Base-by-base conservation (phyloP, 1,140 invertebrate genomes). In the Odontomachus brunneus region DNA sequence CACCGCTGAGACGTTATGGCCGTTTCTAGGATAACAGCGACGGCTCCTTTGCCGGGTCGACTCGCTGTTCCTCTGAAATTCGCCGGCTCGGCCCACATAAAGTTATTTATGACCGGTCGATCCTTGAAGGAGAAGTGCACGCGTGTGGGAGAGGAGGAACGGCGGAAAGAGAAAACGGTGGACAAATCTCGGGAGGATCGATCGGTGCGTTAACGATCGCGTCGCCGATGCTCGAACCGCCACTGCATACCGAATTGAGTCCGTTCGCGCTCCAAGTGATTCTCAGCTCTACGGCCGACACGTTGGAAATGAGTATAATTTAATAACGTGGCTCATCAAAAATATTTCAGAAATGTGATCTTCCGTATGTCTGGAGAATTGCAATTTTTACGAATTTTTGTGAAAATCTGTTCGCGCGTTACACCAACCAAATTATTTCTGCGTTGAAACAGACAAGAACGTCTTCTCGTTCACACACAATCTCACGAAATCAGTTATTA, bases 1-100 rank as follows among this genome's bases (percentile, higher is more conserved):
- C 74, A 85, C 55, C 60, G 65, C 15, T 49, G 51, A 75, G 81
- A 80, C 72, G 49, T 85, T 78, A 80, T 51, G 71, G 65, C 48
- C 82, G 26, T 29, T 73, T 38, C 62, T 15, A 59, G 53, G 62
- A 87, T 62, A 33, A n/a, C 66, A 83, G n/a, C 65, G 38, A 11
- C 48, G 72, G 33, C 51, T 44, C 26, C 84, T 69, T 81, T 26
- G 29, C 24, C 9, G 14, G 55, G 15, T 73, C 55, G 44, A 67
- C 53, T 26, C 49, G 26, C 11, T 24, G 38, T 65, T 53, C 38
- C 65, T 44, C 38, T 65, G 38, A 83, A 76, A 85, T 84, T 74
- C 67, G 26, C n/a, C 22, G 19, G 26, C 14, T 44, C 48, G 53
- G n/a, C 29, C 19, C 24, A 17, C 51, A n/a, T 19, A 48, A 57